These are phyloP conservation scores for Oryzias woworae DNA, from an alignment of 2,113 vertebrate species.

Conservation along the genomic window DNA sequence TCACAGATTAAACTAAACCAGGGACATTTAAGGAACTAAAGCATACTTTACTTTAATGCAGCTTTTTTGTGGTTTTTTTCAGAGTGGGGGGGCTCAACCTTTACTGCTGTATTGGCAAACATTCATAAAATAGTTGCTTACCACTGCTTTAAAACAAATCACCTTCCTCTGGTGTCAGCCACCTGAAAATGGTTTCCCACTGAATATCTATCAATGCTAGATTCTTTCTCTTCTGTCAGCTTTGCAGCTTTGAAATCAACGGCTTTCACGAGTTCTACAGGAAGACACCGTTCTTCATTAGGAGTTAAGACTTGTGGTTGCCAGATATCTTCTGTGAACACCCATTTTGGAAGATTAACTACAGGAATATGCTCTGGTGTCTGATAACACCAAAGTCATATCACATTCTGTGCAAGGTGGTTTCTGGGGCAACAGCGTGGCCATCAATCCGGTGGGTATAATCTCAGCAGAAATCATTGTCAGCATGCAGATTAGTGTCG, in stretches of 20 bases:
- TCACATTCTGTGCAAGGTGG: conserved; percentile 67
- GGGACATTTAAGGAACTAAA: too few species aligned
- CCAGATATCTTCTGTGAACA: conserved; percentile 42
- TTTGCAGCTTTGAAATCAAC: conserved; percentile 37
- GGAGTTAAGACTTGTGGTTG: conserved; percentile 44
- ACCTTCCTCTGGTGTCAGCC: background rate
- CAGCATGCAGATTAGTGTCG: conserved; percentile 71
- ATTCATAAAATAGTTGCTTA: too few species aligned
- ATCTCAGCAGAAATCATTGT: conserved; percentile 60
- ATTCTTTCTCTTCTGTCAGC: conserved; percentile 30
- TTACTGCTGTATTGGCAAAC: too few species aligned
- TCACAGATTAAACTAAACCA: too few species aligned
- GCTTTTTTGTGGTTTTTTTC: background rate
- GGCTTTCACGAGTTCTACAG: conserved; percentile 33
- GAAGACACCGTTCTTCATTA: conserved; percentile 56
- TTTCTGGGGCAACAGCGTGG: conserved; percentile 67
- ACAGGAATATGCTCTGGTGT: conserved; percentile 68
- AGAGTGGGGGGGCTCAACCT: background rate
- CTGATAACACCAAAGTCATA: conserved; percentile 63
- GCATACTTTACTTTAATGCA: too few species aligned
- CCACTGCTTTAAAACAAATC: conserved; percentile 5
- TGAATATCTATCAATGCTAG: conserved; percentile 14
- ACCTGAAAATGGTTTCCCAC: background rate
- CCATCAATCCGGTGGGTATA: conserved; percentile 70
- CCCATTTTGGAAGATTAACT: conserved; percentile 70